Base-by-base conservation (phyloP, 2,113 vertebrate genomes). In the Dendrocopos noguchii region DNA sequence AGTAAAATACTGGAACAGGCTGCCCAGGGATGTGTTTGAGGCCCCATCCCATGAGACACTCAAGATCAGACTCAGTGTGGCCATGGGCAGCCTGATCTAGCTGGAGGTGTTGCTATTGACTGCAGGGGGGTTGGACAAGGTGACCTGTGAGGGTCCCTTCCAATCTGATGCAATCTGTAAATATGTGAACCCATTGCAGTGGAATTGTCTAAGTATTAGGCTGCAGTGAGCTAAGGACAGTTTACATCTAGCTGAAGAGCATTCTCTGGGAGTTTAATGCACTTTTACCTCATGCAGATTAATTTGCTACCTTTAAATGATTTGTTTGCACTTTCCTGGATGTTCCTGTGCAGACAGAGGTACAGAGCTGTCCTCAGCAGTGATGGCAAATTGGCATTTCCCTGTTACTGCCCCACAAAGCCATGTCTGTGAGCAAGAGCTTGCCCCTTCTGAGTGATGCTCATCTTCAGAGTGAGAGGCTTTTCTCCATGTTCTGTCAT, bases 321-420 rank as follows among this genome's bases (percentile, higher is more conserved):
- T 19, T 39, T 44, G 22, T 55, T 68, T 42, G 22, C 16, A 0
- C 39, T 74, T 34, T 7, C 50, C 50, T 15, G 4, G 50, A 22
- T 31, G n/a, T 42, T 52, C 42, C 81, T 15, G 11, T 25, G 57
- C 57, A 25, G 63, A 1, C 34, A 39, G 44, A 3, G 0, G 0
- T 18, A 16, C 25, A 20, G 84, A 34, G 17, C 25, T 36, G 29
- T 11, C 33, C 57, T 34, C 53, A 12, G 27, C 33, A 12, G 15
- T 6, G 36, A 1, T 46, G 74, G 9, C 2, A 44, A 28, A n/a
- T 1, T 3, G 50, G 7, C 4, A 0, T 74, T 72, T 59, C 28
- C 28, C 4, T 16, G 44, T 17, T 47, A 2, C 6, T 20, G 34
- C 7, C 34, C 68, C 53, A 4, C 50, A 7, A 20, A 64, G 34